Evolutionary conservation across 2,888 invertebrate species (phyloP).

Genomic region (Harpalus rufipes): DNA sequence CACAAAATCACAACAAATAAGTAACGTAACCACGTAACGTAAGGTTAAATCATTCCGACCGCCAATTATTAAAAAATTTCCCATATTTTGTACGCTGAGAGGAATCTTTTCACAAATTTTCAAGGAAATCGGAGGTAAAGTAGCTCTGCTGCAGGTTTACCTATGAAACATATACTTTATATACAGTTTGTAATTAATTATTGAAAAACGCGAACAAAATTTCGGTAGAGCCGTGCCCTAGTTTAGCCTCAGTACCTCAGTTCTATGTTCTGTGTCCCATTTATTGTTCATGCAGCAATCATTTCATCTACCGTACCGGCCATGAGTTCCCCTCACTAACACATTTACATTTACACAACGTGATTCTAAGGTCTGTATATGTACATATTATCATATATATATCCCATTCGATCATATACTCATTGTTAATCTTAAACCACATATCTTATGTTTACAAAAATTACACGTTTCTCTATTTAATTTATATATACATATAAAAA

Average conservation of each 20-base stretch:
- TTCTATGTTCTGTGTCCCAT: background rate
- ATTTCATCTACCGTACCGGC: conserved; percentile 28
- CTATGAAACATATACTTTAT: no score
- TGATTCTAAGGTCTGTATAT: conserved; percentile 7
- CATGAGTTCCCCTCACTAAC: conserved; percentile 44
- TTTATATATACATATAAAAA: background rate
- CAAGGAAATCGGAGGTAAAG: no score
- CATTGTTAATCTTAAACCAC: background rate
- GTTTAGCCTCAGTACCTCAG: background rate
- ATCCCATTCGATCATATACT: background rate
- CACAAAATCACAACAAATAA: no score
- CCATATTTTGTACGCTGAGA: no score
- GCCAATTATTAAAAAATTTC: no score
- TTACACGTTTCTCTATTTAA: background rate
- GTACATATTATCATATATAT: background rate
- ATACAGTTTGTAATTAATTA: background rate
- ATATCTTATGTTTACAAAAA: background rate
- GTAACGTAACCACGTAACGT: no score
- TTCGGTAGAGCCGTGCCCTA: background rate
- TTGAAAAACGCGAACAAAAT: background rate
- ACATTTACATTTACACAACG: conserved; percentile 30
- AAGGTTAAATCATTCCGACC: no score
- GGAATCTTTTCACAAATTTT: no score
- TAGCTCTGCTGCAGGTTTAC: no score
- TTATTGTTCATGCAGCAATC: conserved; percentile 18